Base-by-base conservation (phyloP, 2,888 invertebrate species). In the Eupithecia insigniata region DNA sequence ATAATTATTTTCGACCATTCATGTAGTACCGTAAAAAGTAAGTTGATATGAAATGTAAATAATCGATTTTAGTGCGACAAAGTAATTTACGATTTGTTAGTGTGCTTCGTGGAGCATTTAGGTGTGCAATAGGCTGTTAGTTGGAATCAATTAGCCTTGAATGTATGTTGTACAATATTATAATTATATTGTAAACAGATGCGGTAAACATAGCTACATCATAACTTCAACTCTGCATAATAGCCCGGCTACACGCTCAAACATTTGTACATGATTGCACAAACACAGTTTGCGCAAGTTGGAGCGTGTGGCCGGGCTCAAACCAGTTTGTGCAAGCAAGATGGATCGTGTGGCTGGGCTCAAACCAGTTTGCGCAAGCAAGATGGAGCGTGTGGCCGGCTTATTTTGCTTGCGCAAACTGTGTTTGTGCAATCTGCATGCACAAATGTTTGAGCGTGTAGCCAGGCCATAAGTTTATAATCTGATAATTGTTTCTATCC, bases 21-120 rank as follows among this genome's bases (percentile, higher is more conserved):
- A 51, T 80, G 68, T 76, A 80, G 73, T 78, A 76, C 76, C 72
- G 78, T 76, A 75, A 72, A 73, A 73, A 70, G 65, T 78, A 73
- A 80, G 79, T 62, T 76, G 76, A 78, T 79, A 79, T 79, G 72
- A 83, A 83, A 82, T 92, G 92, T 92, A 92, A 90, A 92, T 92
- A 92, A 87, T 83, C 79, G 80, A 79, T 82, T 84, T 85, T 82
- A 79, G 83, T 85, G 89, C 83, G 72, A 67, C 67, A 75, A 71
- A 87, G 86, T 92, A 89, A 92, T 88, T 92, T 92, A 92, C 90
- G 87, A 89, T 77, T 83, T 82, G 82, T 81, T 84, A 78, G 84
- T 87, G 85, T 81, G 80, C 69, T 76, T 67, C 67, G 71, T 72
- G 58, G 68, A 70, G 70, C 75, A 69, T 70, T 67, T 66, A 66